These are phyloP conservation scores for Columba guinea DNA, from an alignment of 2,797 vertebrate species.

Conservation along the genomic window DNA sequence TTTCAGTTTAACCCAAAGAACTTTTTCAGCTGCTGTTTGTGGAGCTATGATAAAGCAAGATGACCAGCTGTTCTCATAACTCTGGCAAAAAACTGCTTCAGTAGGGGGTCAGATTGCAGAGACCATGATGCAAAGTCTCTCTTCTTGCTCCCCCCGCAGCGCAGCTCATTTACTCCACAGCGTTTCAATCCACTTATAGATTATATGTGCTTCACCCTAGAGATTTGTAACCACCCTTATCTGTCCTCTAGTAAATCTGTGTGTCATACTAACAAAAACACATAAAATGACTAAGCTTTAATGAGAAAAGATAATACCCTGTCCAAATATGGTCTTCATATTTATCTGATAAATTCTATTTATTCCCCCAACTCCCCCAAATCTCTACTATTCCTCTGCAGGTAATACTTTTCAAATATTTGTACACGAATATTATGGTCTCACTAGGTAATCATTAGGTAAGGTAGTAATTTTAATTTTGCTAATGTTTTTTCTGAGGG, in stretches of 20 bases:
- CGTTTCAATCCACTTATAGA: background rate
- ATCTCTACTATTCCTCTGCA: background rate
- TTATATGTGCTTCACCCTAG: background rate
- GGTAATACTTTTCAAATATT: background rate
- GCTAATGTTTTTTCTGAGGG: background rate
- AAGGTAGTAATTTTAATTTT: background rate
- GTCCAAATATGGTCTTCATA: background rate
- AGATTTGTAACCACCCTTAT: background rate
- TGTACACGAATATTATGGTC: background rate
- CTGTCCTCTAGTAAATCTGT: background rate
- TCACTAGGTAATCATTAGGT: background rate
- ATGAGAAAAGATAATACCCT: background rate
- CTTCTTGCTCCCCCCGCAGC: accelerated
- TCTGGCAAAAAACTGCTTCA: background rate
- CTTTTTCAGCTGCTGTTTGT: background rate
- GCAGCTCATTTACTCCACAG: background rate
- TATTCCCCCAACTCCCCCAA: background rate
- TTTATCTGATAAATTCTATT: background rate
- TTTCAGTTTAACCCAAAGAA: background rate
- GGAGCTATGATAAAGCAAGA: background rate
- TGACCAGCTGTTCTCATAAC: background rate
- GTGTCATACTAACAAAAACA: background rate
- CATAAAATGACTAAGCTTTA: background rate
- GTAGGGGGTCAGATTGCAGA: background rate
- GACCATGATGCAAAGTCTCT: background rate